phyloP scores from a whole-genome alignment of 1,140 invertebrate species.

The Dendroctonus valens region DNA sequence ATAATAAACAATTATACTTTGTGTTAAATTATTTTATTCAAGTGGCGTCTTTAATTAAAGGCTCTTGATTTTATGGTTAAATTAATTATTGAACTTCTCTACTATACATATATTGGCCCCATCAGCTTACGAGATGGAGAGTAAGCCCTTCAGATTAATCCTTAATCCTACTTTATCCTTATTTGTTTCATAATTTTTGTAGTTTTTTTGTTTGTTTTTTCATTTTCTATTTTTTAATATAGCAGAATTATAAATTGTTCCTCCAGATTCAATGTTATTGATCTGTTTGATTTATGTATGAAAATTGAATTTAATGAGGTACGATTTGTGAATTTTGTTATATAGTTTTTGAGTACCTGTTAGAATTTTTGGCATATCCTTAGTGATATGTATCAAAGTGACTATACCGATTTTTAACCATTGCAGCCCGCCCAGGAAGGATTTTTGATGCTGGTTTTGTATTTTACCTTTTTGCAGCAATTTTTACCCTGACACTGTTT shows the following conservation, averaged over 20 bases:
- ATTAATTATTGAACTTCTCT: constrained; percentile 2
- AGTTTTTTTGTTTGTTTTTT: constrained; percentile 7
- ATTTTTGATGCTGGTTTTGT: constrained; percentile 49
- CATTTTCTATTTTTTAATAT: constrained; percentile 8
- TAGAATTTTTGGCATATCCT: constrained; percentile 47
- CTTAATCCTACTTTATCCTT: constrained; percentile 17
- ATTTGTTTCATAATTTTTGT: constrained; percentile 10
- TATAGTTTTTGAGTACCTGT: too few species aligned
- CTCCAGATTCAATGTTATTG: too few species aligned
- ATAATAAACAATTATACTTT: too few species aligned
- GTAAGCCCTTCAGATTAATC: constrained; percentile 30
- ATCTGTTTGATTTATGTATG: too few species aligned
- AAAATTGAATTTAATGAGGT: too few species aligned
- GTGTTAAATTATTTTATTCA: too few species aligned
- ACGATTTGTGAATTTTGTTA: too few species aligned
- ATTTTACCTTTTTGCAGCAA: constrained; percentile 49
- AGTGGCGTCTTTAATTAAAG: too few species aligned
- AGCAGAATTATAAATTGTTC: neutral
- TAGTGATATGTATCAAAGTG: constrained; percentile 45
- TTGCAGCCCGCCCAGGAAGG: constrained; percentile 49
- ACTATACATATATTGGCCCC: constrained; percentile 3
- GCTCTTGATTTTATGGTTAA: constrained; percentile 15
- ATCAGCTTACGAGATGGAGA: constrained; percentile 26
- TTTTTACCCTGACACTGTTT: constrained; percentile 32
- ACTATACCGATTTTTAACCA: constrained; percentile 47